These are phyloP conservation scores for Smittia aterrima DNA, from an alignment of 2,888 invertebrate genomes.

Conservation along the genomic window DNA sequence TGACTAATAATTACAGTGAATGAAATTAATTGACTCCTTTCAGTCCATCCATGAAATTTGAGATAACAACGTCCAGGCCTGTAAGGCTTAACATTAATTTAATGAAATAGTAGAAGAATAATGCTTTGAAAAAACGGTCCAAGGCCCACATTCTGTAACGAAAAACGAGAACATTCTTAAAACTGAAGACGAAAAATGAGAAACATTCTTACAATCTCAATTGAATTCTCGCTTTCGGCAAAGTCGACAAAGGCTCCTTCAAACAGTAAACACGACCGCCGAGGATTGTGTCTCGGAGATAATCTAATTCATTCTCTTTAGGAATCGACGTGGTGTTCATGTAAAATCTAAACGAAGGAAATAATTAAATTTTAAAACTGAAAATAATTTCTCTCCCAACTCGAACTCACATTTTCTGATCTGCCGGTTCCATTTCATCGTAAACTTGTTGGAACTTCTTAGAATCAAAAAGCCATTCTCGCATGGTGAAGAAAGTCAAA, in stretches of 20 bases:
- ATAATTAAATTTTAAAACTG: not conserved
- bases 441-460: conserved; percentile 60
- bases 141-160: conserved; percentile 10
- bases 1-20: too few relatives aligned
- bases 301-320: conserved; percentile 60
- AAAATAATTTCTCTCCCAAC: too few relatives aligned
- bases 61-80: conserved; percentile 10
- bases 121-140: conserved; percentile 1
- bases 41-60: not conserved
- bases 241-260: conserved; percentile 76
- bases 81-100: not conserved
- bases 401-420: conserved; percentile 52
- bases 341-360: conserved; percentile 15
- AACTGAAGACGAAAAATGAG: too few relatives aligned
- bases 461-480: conserved; percentile 81
- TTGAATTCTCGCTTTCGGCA: conserved; percentile 72
- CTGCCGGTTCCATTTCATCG: conserved; percentile 52
- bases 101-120: conserved; percentile 13
- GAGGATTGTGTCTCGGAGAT: conserved; percentile 72
- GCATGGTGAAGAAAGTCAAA: conserved; percentile 85
- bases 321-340: conserved; percentile 21
- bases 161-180: too few relatives aligned
- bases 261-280: conserved; percentile 83
- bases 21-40: too few relatives aligned
- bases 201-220: conserved; percentile 66